Percentiles rank a stretch among this genome's conserved stretches.
These are phyloP conservation scores for Torymus texanus DNA, from an alignment of 2,888 invertebrate species.

Conservation along the genomic window DNA sequence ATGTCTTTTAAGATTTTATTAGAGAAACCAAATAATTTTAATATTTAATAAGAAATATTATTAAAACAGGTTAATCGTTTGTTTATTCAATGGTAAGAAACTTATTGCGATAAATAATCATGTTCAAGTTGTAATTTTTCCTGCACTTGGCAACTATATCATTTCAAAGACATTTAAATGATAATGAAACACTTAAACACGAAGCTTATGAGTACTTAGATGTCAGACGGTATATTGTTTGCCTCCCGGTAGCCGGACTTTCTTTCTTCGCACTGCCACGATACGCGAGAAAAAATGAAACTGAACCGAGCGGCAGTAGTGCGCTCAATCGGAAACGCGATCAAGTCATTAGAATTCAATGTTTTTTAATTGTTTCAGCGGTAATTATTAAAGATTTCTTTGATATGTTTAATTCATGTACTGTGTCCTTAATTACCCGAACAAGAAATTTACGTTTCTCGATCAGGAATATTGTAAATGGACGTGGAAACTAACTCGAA, in stretches of 20 bases:
- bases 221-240: neutral
- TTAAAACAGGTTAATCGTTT: too few relatives aligned
- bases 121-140: too few relatives aligned
- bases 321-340: constrained; percentile 42
- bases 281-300: constrained; percentile 21
- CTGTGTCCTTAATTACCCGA: constrained; percentile 28
- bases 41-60: too few relatives aligned
- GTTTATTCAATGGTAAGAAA: too few relatives aligned
- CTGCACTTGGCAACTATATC: too few relatives aligned
- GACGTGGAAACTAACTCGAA: neutral
- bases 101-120: too few relatives aligned
- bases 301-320: constrained; percentile 9
- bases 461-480: constrained; percentile 1
- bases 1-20: too few relatives aligned
- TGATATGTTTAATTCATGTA: constrained; percentile 47
- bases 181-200: neutral
- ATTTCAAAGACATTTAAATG: too few relatives aligned
- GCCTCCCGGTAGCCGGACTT: neutral
- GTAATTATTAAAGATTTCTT: constrained; percentile 39
- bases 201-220: neutral
- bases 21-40: too few relatives aligned
- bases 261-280: neutral
- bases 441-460: constrained; percentile 24
- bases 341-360: constrained; percentile 33
- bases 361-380: constrained; percentile 44